Percentiles rank a stretch among this genome's conserved stretches.
Evolutionary conservation across 2,113 vertebrate genomes (phyloP).

Genomic region (Menidia beryllina): DNA sequence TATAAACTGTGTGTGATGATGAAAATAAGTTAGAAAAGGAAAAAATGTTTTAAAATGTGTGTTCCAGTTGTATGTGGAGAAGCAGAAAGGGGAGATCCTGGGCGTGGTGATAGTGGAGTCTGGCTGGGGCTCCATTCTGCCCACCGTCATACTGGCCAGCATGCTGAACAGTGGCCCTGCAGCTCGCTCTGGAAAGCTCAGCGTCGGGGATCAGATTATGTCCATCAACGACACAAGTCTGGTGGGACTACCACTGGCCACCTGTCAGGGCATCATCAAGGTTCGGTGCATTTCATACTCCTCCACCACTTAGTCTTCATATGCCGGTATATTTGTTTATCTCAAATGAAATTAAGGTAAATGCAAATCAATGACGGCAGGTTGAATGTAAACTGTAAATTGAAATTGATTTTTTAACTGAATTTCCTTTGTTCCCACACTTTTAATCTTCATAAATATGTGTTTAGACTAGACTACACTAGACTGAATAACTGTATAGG

Average conservation of each 20-base stretch:
- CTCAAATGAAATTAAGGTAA: not conserved
- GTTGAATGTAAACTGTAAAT: not conserved
- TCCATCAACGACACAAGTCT: constrained; percentile 98
- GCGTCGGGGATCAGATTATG: constrained; percentile 98
- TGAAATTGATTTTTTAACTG: too few species aligned
- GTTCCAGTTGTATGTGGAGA: constrained; percentile 91
- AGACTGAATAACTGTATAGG: not conserved
- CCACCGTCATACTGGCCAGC: constrained; percentile 96
- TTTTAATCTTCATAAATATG: not conserved
- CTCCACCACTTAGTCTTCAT: not conserved
- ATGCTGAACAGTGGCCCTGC: constrained; percentile 97
- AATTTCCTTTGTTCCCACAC: not conserved
- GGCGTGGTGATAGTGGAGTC: constrained; percentile 98
- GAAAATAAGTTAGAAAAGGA: constrained; percentile 2
- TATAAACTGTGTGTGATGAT: not conserved
- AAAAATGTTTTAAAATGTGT: not conserved
- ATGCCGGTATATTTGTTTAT: not conserved
- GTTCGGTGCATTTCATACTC: constrained; percentile 67
- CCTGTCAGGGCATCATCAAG: constrained; percentile 98
- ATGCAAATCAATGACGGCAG: not conserved
- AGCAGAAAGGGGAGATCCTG: constrained; percentile 95
- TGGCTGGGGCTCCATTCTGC: constrained; percentile 98
- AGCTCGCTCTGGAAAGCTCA: constrained; percentile 95
- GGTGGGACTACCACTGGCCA: constrained; percentile 95
- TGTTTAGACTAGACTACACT: not conserved